Percentiles rank a stretch among this genome's conserved stretches.
These are phyloP conservation scores for Papilio demoleus DNA, from an alignment of 2,888 invertebrate species.

Conservation along the genomic window DNA sequence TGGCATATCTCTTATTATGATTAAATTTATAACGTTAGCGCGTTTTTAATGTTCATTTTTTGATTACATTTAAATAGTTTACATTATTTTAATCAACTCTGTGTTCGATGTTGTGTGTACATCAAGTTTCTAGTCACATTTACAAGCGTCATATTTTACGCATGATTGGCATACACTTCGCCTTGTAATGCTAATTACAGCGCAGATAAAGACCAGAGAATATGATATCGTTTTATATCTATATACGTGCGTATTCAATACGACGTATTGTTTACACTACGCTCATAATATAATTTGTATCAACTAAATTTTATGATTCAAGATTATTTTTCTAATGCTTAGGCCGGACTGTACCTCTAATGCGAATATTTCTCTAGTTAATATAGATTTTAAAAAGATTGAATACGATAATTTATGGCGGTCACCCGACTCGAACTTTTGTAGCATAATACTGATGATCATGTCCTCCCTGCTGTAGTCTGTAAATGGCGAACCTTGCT, in stretches of 20 bases:
- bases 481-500: too few species aligned
- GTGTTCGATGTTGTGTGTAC: background rate
- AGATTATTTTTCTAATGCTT: too few species aligned
- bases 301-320: slow-evolving; percentile 5
- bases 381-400: too few species aligned
- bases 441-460: too few species aligned
- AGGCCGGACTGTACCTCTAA: too few species aligned
- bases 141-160: background rate
- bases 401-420: too few species aligned
- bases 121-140: background rate
- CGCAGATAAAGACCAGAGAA: slow-evolving; percentile 26
- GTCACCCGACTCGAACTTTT: too few species aligned
- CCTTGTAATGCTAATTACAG: slow-evolving; percentile 22
- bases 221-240: slow-evolving; percentile 28
- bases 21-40: background rate
- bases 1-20: background rate
- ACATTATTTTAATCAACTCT: background rate
- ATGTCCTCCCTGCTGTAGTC: too few species aligned
- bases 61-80: background rate
- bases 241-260: slow-evolving; percentile 9
- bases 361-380: too few species aligned
- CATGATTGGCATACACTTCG: slow-evolving; percentile 24
- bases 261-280: slow-evolving; percentile 15
- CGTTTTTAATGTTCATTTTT: background rate
- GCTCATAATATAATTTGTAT: background rate